A percentile compares a stretch with the other conserved stretches of the same genome.
Evolutionary conservation across 2,113 vertebrate species (phyloP).

Genomic region (Empidonax traillii): DNA sequence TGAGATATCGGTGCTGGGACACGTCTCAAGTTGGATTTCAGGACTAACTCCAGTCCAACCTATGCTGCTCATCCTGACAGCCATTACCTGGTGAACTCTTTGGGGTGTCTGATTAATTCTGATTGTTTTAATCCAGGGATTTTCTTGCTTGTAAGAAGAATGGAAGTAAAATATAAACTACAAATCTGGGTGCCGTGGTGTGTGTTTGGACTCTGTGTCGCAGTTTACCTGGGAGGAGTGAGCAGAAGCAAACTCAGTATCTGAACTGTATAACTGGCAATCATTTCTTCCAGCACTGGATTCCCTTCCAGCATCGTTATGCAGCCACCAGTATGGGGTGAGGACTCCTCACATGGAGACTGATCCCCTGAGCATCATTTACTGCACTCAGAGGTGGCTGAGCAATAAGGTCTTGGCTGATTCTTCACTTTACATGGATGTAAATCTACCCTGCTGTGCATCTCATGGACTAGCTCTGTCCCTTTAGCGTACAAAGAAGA

Average conservation of each 20-base stretch:
- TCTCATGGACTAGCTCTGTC: background rate
- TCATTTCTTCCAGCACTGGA: background rate
- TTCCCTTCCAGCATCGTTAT: background rate
- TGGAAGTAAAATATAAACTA: slow-evolving; percentile 19
- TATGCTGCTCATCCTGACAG: background rate
- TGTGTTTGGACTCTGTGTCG: background rate
- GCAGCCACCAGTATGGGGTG: background rate
- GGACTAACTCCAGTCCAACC: background rate
- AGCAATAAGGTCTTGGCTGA: background rate
- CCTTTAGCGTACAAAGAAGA: background rate
- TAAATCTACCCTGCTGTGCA: background rate
- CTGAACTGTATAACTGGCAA: fast-evolving
- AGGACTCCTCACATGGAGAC: background rate
- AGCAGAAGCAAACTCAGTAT: background rate
- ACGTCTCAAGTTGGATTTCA: background rate
- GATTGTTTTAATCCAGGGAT: background rate
- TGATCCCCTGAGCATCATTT: background rate
- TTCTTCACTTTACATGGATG: background rate
- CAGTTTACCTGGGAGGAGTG: background rate
- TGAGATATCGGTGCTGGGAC: background rate
- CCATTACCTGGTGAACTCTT: background rate
- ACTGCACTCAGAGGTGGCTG: background rate
- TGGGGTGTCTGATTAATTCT: slow-evolving; percentile 7
- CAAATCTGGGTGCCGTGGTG: background rate
- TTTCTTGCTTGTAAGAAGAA: slow-evolving; percentile 6